These are phyloP conservation scores for Hydropotes inermis DNA, from an alignment of 2,113 vertebrate genomes.

Conservation along the genomic window DNA sequence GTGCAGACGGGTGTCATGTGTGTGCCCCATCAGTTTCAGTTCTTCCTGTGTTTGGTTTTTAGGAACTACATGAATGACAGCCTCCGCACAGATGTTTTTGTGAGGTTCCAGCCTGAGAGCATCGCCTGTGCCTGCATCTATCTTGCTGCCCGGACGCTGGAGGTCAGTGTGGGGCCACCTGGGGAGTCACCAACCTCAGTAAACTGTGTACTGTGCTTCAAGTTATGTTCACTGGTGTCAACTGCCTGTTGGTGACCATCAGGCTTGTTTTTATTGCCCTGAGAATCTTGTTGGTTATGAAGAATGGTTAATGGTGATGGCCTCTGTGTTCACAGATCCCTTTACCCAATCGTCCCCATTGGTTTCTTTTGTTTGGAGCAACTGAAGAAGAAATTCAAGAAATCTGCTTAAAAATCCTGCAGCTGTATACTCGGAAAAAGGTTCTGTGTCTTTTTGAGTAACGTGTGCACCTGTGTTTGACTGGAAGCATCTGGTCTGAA, in stretches of 20 bases:
- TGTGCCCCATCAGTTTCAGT: not conserved
- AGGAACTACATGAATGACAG: slow-evolving; percentile 95
- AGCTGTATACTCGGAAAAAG: slow-evolving; percentile 86
- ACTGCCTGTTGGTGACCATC: no score
- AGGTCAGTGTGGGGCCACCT: slow-evolving; percentile 74
- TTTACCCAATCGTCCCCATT: slow-evolving; percentile 87
- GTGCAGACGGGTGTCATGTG: not conserved
- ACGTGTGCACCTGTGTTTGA: accelerated
- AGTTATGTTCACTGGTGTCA: accelerated
- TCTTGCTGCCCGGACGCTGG: slow-evolving; percentile 86
- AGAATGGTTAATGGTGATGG: not conserved
- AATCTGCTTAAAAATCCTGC: slow-evolving; percentile 86
- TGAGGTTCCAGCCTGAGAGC: slow-evolving; percentile 88
- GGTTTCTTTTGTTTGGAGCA: slow-evolving; percentile 89
- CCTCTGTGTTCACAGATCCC: slow-evolving; percentile 82
- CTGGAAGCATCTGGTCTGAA: not conserved
- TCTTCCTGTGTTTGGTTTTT: slow-evolving; percentile 53
- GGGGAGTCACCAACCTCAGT: not conserved
- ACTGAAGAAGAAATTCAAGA: slow-evolving; percentile 88
- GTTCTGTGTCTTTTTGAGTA: slow-evolving; percentile 49
- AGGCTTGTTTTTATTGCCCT: not conserved
- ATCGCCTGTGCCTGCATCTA: slow-evolving; percentile 91
- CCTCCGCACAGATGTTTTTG: slow-evolving; percentile 89
- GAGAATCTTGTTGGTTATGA: not conserved
- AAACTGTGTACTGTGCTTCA: accelerated